Evolutionary conservation across 2,797 vertebrate species (phyloP).

Genomic region (Chelmon rostratus): DNA sequence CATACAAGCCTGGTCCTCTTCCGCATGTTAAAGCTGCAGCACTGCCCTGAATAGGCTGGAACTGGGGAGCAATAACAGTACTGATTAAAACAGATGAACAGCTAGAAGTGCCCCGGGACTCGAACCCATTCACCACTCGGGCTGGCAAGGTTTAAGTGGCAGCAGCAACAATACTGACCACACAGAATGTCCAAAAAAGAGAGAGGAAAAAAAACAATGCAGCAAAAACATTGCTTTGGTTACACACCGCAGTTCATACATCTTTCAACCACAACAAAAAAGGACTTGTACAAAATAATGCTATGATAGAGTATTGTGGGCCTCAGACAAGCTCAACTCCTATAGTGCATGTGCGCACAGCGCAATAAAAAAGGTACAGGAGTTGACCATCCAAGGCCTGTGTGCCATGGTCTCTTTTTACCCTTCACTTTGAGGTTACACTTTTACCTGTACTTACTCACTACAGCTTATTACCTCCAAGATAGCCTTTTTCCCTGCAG

Average conservation of each 20-base stretch:
- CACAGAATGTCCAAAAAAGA: slow-evolving; percentile 29
- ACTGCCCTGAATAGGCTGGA: slow-evolving; percentile 40
- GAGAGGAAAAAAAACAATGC: slow-evolving; percentile 21
- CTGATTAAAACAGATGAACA: slow-evolving; percentile 62
- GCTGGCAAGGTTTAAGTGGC: slow-evolving; percentile 65
- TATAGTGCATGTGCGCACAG: slow-evolving; percentile 90
- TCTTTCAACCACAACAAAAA: slow-evolving; percentile 76
- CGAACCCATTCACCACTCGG: slow-evolving; percentile 54
- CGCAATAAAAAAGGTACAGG: slow-evolving; percentile 85
- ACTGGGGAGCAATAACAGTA: slow-evolving; percentile 57
- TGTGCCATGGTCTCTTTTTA: slow-evolving; percentile 80
- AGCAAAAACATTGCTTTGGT: slow-evolving; percentile 75
- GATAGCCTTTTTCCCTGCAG: slow-evolving; percentile 80
- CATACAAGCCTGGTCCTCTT: slow-evolving; percentile 68
- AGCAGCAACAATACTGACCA: slow-evolving; percentile 57
- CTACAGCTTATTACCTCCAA: slow-evolving; percentile 71
- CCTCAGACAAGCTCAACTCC: slow-evolving; percentile 77
- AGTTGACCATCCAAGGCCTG: slow-evolving; percentile 73
- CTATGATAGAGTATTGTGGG: slow-evolving; percentile 79
- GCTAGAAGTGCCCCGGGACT: slow-evolving; percentile 28
- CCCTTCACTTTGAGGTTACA: slow-evolving; percentile 77
- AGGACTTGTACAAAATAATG: slow-evolving; percentile 79
- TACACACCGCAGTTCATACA: slow-evolving; percentile 78
- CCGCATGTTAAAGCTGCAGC: slow-evolving; percentile 70
- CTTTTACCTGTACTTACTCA: slow-evolving; percentile 72